Evolutionary conservation across 1,140 invertebrate genomes (phyloP), one percentile per base, ranked within the genome.

Genomic region (Aphidius ervi): DNA sequence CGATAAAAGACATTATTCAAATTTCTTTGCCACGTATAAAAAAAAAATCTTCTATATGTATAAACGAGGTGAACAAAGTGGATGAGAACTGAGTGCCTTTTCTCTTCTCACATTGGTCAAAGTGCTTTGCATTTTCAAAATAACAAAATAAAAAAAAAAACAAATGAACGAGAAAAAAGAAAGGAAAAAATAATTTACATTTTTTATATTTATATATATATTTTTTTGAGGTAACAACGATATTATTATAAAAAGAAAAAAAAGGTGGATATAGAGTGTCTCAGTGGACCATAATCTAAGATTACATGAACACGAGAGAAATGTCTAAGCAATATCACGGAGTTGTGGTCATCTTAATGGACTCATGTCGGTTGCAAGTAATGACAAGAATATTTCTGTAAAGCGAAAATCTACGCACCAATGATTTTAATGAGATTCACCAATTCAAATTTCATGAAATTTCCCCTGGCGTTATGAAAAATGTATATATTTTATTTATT

Each of bases 351-450:
- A 78, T 78, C 75, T 76, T 77, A 75, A 78, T 77, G 62, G 74
- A 74, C 70, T 73, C 71, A 66, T 46, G 43, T 71, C 65, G 65
- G 65, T 68, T 64, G 58, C 66, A 64, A 53, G 57, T 65, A 61
- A 60, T 50, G 68, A 52, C 49, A 37, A 37, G 49, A 52, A 52
- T 52, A 52, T 49, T 56, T 65, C 55, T 47, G 67, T 65, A 70
- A 72, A 70, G 68, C 67, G 68, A 68, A 74, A 69, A 65, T 37
- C 55, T 68, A 78, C 74, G 76, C 76, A 74, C 70, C 76, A 74
- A 71, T 76, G 74, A 68, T 67, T 78, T 78, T 78, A 77, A 78
- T 78, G 76, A 78, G 76, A 78, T 77, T 76, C 72, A 66, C 68
- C 70, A 74, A 65, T 73, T 65, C 62, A 63, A 61, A 20, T 9